phyloP scores from a whole-genome alignment of 2,888 invertebrate genomes.

The Diogma glabrata region DNA sequence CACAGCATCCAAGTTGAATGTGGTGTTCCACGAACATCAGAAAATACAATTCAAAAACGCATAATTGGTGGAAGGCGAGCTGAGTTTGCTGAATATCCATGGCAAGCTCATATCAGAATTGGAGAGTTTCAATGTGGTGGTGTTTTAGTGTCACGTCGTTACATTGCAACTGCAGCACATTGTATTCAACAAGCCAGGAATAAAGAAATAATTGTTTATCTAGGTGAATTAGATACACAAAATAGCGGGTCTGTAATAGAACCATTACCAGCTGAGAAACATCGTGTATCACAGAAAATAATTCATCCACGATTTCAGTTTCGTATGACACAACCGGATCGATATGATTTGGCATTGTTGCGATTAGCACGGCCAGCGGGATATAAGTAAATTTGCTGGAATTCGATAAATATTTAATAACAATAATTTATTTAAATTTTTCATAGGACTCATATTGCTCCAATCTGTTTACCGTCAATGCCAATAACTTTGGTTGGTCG shows the following conservation, averaged over 20 bases:
- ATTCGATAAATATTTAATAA: too few species aligned
- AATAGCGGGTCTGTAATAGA: conserved; percentile 50
- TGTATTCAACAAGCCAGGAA: conserved; percentile 66
- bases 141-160: conserved; percentile 62
- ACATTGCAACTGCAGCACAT: conserved; percentile 71
- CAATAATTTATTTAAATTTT: too few species aligned
- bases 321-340: conserved; percentile 70
- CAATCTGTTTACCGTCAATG: conserved; percentile 61
- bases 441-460: conserved; percentile 60
- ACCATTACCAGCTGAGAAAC: conserved; percentile 51
- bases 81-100: conserved; percentile 61
- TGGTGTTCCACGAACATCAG: conserved; percentile 47
- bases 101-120: conserved; percentile 78
- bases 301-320: conserved; percentile 73
- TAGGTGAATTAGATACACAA: conserved; percentile 71
- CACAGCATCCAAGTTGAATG: conserved; percentile 45
- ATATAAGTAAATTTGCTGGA: too few species aligned
- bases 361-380: conserved; percentile 55
- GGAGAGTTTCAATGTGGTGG: conserved; percentile 75
- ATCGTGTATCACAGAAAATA: conserved; percentile 58
- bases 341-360: conserved; percentile 66
- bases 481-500: conserved; percentile 40
- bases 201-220: conserved; percentile 61
- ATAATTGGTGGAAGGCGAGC: conserved; percentile 75
- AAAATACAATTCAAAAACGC: conserved; percentile 51